Evolutionary conservation across 2,888 invertebrate genomes (phyloP), one percentile per base, ranked within the genome.

Genomic region (Dolichomitus sp.): DNA sequence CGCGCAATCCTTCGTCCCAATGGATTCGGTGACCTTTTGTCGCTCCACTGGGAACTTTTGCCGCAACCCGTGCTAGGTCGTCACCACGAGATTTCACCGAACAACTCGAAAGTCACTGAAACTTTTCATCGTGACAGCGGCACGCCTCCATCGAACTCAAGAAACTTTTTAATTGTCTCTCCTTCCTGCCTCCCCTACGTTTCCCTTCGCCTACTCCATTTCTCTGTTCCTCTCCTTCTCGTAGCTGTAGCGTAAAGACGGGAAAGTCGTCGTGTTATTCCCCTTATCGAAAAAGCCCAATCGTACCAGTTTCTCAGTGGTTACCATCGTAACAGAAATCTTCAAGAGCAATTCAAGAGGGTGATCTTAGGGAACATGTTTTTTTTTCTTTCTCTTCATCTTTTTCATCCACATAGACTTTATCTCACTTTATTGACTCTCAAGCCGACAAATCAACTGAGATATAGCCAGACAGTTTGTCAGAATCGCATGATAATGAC

Each of bases 131-230:
- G 45, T 42, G 63, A 69, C 69, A 54, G 54, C 54, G 19, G n/a
- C 17, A 19, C 54, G 9, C 40, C 40, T 23, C 23, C 48, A 27
- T 27, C 30, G 40, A 74, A 66, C 57, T 52, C 30, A 2, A 27
- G 42, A 59, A 81, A 77, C 77, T 80, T 80, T 69, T 63, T 74
- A 80, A 80, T 80, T 74, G 72, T 74, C 80, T 68, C 42, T n/a
- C 19, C 14, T 48, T 68, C 37, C 57, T 27, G 19, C 42, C 14
- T 52, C 14, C 17, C 50, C 23, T n/a, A 11, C 9, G 37, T 40
- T 40, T 65, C 45, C 7, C 17, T n/a, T 33, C 33, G n/a, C n/a
- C 30, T 14, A 14, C 57, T 30, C 30, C 11, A 12, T 23, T 23
- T 30, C 30, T 30, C 17, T 48, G 12, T 57, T n/a, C n/a, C n/a